Percentiles rank a stretch among this genome's conserved stretches.
phyloP scores from a whole-genome alignment of 2,797 vertebrate species.

The Hippoglossus hippoglossus region DNA sequence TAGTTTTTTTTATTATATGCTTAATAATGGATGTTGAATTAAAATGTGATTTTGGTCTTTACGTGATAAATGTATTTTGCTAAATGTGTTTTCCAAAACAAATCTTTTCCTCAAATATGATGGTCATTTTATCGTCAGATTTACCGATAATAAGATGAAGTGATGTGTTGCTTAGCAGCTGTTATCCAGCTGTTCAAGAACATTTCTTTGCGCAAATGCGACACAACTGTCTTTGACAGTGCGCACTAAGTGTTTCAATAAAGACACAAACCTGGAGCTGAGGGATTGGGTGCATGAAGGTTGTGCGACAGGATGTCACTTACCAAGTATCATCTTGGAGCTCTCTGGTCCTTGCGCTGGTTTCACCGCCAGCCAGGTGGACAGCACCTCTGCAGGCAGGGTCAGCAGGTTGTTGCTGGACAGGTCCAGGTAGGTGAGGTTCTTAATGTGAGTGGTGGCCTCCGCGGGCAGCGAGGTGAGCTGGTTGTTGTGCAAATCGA shows the following conservation, averaged over 20 bases:
- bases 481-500: constrained; percentile 95
- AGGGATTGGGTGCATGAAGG: neutral
- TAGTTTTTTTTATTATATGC: neutral
- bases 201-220: no score
- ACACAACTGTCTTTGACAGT: no score
- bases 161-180: neutral
- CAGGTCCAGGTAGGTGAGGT: constrained; percentile 95
- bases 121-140: neutral
- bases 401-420: constrained; percentile 94
- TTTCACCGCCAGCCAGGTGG: constrained; percentile 88
- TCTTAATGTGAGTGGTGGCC: constrained; percentile 88
- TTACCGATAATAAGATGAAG: neutral
- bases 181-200: neutral
- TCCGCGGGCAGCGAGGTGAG: constrained; percentile 88
- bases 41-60: no score
- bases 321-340: constrained; percentile 94
- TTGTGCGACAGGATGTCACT: constrained; percentile 42
- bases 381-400: constrained; percentile 89
- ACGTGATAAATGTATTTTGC: no score
- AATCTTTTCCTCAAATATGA: neutral
- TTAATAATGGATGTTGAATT: neutral
- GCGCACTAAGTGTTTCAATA: no score
- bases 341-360: constrained; percentile 84
- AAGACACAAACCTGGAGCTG: no score
- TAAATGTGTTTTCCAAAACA: no score